Conservation (phyloP, 64 coral and sea anemone species). For the Pocillopora verrucosa region DNA sequence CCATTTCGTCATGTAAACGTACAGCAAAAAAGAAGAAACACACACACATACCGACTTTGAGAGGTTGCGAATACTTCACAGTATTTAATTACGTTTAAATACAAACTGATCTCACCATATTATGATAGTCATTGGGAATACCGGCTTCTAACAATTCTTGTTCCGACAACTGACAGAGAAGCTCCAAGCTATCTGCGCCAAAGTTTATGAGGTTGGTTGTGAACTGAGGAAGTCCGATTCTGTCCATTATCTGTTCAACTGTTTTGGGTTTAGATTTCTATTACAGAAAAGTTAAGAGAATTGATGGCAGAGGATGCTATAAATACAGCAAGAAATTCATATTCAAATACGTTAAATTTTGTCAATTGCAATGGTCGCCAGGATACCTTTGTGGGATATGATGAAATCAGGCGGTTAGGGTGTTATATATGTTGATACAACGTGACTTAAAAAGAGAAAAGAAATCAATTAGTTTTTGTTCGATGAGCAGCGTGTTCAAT, state of each 20-base stretch:
- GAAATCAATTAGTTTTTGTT: too few species aligned
- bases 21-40: neutral
- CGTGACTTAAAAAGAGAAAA: too few species aligned
- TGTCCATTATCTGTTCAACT: conserved; percentile 48
- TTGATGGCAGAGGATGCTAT: neutral
- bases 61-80: too few species aligned
- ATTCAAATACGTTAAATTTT: too few species aligned
- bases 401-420: too few species aligned
- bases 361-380: too few species aligned
- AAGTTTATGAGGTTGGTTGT: conserved; percentile 10
- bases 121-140: conserved; percentile 32
- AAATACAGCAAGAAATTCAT: too few species aligned
- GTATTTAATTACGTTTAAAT: too few species aligned
- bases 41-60: neutral
- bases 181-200: conserved; percentile 51
- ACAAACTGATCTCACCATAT: conserved; percentile 15
- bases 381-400: too few species aligned
- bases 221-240: conserved; percentile 65
- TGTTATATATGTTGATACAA: too few species aligned
- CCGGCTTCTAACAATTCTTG: conserved; percentile 25
- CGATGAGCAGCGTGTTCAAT: too few species aligned
- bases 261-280: conserved; percentile 54
- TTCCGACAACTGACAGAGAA: conserved; percentile 61
- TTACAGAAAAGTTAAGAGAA: neutral
- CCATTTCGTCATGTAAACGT: neutral